Evolutionary conservation across 2,888 invertebrate species (phyloP).

Genomic region (Tridacna crocea): DNA sequence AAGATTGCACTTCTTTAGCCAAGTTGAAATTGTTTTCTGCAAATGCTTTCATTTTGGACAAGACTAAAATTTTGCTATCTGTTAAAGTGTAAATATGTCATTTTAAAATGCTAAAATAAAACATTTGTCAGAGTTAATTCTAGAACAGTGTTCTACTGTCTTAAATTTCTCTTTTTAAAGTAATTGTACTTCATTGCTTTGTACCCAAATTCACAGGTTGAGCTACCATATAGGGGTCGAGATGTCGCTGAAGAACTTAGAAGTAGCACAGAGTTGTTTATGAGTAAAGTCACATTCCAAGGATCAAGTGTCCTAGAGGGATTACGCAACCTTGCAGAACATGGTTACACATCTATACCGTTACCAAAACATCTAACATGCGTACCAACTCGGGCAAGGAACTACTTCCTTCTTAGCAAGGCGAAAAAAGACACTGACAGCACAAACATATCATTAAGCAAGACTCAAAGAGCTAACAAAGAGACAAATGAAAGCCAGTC

Average conservation of each 20-base stretch:
- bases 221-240: conserved; percentile 53
- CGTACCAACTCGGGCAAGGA: conserved; percentile 71
- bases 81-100: too few species aligned
- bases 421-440: conserved; percentile 11
- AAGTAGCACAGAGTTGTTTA: conserved; percentile 32
- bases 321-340: conserved; percentile 70
- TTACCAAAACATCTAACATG: conserved; percentile 72
- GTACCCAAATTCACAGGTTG: conserved; percentile 36
- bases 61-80: too few species aligned
- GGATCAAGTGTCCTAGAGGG: conserved; percentile 77
- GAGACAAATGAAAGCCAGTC: too few species aligned
- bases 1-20: too few species aligned
- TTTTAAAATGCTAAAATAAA: too few species aligned
- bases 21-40: too few species aligned
- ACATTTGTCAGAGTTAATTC: too few species aligned
- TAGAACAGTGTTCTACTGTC: too few species aligned
- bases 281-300: conserved; percentile 72
- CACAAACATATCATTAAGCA: background rate
- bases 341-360: conserved; percentile 72
- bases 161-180: too few species aligned
- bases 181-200: too few species aligned
- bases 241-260: conserved; percentile 38
- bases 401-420: conserved; percentile 66
- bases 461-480: too few species aligned
- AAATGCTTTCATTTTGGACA: too few species aligned